Evolutionary conservation across 2,797 vertebrate genomes (phyloP), one percentile per base, ranked within the genome.

Genomic region (Betta splendens): DNA sequence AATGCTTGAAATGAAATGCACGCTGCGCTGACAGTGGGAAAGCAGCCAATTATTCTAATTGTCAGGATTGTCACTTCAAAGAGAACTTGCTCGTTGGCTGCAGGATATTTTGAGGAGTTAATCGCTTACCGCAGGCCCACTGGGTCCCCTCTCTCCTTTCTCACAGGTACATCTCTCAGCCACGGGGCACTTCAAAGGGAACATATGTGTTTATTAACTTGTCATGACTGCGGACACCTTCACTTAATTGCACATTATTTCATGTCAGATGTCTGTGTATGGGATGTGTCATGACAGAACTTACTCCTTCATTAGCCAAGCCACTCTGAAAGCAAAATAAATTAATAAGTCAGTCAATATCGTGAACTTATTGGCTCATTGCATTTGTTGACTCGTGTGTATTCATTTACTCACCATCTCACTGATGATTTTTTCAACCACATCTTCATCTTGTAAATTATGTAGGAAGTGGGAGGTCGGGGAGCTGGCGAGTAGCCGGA

Each of bases 91-190:
- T 39, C 7, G 54, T 55, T 62, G 11, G 12, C 57, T 63, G 22
- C 11, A 25, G 36, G 17, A 26, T 59, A 32, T 80, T 64, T 57
- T 60, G 20, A 57, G 16, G 47, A 35, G 22, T 2, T 63, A 32
- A 64, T 74, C 81, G 94, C 95, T 96, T 85, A 98, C 96, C 65
- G 89, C 71, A 69, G 93, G 85, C 39, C 95, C 95, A 3, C 81
- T 84, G 42, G 87, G 75, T 69, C 94, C 95, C 80, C 87, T 90
- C 87, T 96, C 94, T 18, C 95, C 95, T 77, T 95, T 98, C 75
- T 94, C 94, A 85, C 95, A 98, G 33, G 88, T 77, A 76, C 95
- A 97, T 71, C 59, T 88, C 38, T 91, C 81, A 79, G 86, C 86
- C 84, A 92, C 87, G 35, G 92, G 90, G 80, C 96, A 98, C 96